phyloP scores from a whole-genome alignment of 2,888 invertebrate species.

The Ophion slaviceki region DNA sequence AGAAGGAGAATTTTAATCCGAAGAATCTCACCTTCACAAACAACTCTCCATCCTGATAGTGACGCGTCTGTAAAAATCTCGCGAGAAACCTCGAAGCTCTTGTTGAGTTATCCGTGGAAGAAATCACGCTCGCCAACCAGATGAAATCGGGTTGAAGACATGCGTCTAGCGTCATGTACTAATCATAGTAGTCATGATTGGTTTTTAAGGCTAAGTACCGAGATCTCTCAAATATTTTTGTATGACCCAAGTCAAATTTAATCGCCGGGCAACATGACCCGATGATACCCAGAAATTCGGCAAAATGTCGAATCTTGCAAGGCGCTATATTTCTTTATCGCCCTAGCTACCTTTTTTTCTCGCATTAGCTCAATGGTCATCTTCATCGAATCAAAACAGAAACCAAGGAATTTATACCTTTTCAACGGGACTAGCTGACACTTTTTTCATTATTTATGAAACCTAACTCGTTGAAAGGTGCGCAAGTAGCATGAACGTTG shows the following conservation, averaged over 20 bases:
- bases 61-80: conserved; percentile 13
- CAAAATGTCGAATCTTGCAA: conserved; percentile 54
- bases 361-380: conserved; percentile 8
- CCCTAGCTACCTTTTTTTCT: conserved; percentile 47
- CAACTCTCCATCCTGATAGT: not conserved
- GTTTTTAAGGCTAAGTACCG: conserved; percentile 7
- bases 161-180: not conserved
- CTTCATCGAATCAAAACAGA: not conserved
- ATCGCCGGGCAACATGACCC: not conserved
- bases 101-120: not conserved
- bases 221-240: conserved; percentile 12
- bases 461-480: not conserved
- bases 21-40: not conserved
- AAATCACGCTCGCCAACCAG: conserved; percentile 1
- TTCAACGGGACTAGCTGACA: not conserved
- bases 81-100: not conserved
- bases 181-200: conserved; percentile 40
- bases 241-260: not conserved
- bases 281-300: conserved; percentile 48
- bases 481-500: not conserved
- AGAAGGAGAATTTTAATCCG: too few species aligned
- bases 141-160: not conserved
- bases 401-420: conserved; percentile 1
- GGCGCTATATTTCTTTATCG: conserved; percentile 20
- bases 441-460: conserved; percentile 20